Evolutionary conservation across 92 coral and sea anemone species (phyloP).

Genomic region (Paramuricea clavata): DNA sequence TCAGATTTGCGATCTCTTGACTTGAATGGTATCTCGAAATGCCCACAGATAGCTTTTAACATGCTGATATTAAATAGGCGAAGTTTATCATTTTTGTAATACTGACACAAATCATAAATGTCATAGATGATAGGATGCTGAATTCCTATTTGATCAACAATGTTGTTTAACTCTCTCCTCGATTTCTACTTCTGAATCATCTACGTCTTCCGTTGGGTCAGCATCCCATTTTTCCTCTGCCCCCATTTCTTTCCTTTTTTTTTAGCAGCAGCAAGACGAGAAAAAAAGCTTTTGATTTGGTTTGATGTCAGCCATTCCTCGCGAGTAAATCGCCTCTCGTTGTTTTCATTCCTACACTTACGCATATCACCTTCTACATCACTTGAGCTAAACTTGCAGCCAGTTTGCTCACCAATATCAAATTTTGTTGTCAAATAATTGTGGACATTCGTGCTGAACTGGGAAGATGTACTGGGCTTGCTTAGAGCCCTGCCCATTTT

Average conservation of each 20-base stretch:
- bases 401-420: constrained; percentile 41
- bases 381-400: constrained; percentile 18
- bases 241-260: constrained; percentile 44
- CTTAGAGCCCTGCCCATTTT: constrained; percentile 26
- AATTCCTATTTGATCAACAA: constrained; percentile 61
- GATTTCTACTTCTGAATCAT: constrained; percentile 65
- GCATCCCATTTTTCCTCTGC: constrained; percentile 22
- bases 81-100: constrained; percentile 70
- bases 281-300: constrained; percentile 6
- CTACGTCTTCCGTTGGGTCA: constrained; percentile 70
- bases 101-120: constrained; percentile 67
- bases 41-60: constrained; percentile 67
- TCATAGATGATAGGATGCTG: constrained; percentile 78
- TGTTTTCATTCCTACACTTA: constrained; percentile 14
- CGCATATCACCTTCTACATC: constrained; percentile 48
- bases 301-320: constrained; percentile 45
- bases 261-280: constrained; percentile 69
- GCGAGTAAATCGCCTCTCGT: constrained; percentile 18
- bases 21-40: constrained; percentile 74
- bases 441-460: constrained; percentile 21
- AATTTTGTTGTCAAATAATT: constrained; percentile 37
- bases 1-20: constrained; percentile 64
- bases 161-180: constrained; percentile 57
- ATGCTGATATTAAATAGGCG: constrained; percentile 59
- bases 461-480: constrained; percentile 55